Percentiles rank a stretch among this genome's conserved stretches.
Conservation (phyloP, 2,888 invertebrate genomes). For the Xestia sexstrigata region DNA sequence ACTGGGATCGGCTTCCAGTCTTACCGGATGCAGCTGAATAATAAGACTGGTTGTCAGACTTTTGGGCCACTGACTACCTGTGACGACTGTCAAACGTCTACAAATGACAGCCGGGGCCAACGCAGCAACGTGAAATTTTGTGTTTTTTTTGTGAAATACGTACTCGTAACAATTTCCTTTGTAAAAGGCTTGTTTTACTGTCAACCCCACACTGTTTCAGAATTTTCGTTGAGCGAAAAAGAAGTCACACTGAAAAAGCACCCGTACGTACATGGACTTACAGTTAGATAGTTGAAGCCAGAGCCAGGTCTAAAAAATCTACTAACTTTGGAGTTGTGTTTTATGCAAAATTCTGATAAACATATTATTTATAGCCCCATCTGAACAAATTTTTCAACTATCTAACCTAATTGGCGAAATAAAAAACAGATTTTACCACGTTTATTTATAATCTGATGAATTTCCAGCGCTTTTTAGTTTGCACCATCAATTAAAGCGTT, state of each 20-base stretch:
- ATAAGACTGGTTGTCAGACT: no score
- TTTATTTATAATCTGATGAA: neutral
- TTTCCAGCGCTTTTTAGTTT: constrained; percentile 1
- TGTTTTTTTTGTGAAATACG: neutral
- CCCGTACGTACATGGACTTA: neutral
- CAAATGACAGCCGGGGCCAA: no score
- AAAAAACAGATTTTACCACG: neutral
- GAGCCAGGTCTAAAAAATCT: neutral
- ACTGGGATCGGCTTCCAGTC: no score
- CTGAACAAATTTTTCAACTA: neutral
- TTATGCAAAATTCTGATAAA: neutral
- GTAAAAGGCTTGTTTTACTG: neutral
- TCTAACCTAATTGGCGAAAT: neutral
- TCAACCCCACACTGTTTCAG: neutral
- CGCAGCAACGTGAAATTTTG: no score
- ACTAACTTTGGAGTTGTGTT: neutral
- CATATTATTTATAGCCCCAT: neutral
- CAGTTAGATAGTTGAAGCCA: neutral
- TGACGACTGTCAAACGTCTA: no score
- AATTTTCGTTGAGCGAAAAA: neutral
- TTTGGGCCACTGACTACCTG: no score
- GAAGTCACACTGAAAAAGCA: neutral
- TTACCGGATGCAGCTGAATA: no score
- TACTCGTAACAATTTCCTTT: neutral
- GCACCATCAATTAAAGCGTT: constrained; percentile 6